Percentiles rank a stretch among this genome's conserved stretches.
phyloP scores from a whole-genome alignment of 2,888 invertebrate genomes.

The Athalia circularis region DNA sequence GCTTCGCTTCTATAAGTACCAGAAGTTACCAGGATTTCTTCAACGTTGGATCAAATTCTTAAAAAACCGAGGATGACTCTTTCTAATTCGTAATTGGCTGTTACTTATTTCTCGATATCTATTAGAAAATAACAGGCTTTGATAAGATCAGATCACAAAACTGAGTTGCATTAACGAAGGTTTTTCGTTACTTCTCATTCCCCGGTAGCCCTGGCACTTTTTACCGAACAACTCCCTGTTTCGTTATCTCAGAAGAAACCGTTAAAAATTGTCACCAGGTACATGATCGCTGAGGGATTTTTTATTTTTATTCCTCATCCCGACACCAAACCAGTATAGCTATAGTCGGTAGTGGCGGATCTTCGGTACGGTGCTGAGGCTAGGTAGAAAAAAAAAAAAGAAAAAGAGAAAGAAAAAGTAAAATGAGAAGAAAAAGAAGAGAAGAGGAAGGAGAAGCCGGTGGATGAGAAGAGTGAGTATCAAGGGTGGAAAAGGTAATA shows the following conservation, averaged over 20 bases:
- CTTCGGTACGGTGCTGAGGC: not conserved
- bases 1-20: not conserved
- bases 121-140: too few relatives aligned
- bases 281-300: not conserved
- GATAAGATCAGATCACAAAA: too few relatives aligned
- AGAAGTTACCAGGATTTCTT: too few relatives aligned
- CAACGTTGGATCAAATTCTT: not conserved
- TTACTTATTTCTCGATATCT: not conserved
- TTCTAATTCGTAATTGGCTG: not conserved
- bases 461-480: not conserved
- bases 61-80: not conserved
- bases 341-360: too few relatives aligned
- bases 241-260: not conserved
- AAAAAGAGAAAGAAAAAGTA: not conserved
- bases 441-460: slow-evolving; percentile 3
- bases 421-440: not conserved
- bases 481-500: not conserved
- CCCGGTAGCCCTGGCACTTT: too few relatives aligned
- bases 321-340: too few relatives aligned
- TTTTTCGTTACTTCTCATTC: too few relatives aligned
- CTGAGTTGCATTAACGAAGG: too few relatives aligned
- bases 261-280: not conserved
- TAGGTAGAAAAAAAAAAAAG: too few relatives aligned
- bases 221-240: too few relatives aligned
- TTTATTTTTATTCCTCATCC: not conserved